Evolutionary conservation across 1,140 invertebrate species (phyloP).

Genomic region (Hyles vespertilio): DNA sequence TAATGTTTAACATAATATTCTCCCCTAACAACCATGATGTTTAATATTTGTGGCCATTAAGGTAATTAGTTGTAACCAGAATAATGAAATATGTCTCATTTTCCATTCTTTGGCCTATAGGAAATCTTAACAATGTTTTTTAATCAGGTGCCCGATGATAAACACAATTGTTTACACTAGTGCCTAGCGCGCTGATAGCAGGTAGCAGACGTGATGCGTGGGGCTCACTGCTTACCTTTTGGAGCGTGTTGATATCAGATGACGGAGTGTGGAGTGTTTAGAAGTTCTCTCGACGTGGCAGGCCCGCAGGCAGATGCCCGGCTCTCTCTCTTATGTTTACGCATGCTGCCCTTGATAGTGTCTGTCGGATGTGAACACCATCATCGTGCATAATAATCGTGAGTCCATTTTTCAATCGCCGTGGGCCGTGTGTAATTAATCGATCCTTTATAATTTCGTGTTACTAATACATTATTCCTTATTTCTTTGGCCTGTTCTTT

Average conservation of each 20-base stretch:
- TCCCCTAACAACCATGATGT: constrained; percentile 3
- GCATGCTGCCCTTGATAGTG: constrained; percentile 65
- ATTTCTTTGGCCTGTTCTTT: constrained; percentile 71
- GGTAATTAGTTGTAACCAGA: constrained; percentile 4
- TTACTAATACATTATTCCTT: constrained; percentile 64
- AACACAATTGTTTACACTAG: not conserved
- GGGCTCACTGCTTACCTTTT: constrained; percentile 32
- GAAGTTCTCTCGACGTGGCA: constrained; percentile 57
- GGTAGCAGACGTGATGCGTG: too few relatives aligned
- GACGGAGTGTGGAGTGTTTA: constrained; percentile 45
- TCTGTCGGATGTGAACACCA: constrained; percentile 62
- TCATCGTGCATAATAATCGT: constrained; percentile 61
- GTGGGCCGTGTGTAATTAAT: constrained; percentile 65
- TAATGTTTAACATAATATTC: too few relatives aligned
- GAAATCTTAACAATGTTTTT: too few relatives aligned
- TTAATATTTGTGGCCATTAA: not conserved
- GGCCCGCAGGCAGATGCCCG: constrained; percentile 67
- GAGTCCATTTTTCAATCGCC: constrained; percentile 71
- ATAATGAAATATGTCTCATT: not conserved
- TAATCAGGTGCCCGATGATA: too few relatives aligned
- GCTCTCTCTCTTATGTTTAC: constrained; percentile 70
- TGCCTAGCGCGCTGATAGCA: too few relatives aligned
- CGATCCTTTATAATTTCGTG: constrained; percentile 58
- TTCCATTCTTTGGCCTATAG: not conserved
- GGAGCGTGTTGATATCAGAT: constrained; percentile 58